phyloP scores from a whole-genome alignment of 2,888 invertebrate species.

The Coenonympha glycerion region DNA sequence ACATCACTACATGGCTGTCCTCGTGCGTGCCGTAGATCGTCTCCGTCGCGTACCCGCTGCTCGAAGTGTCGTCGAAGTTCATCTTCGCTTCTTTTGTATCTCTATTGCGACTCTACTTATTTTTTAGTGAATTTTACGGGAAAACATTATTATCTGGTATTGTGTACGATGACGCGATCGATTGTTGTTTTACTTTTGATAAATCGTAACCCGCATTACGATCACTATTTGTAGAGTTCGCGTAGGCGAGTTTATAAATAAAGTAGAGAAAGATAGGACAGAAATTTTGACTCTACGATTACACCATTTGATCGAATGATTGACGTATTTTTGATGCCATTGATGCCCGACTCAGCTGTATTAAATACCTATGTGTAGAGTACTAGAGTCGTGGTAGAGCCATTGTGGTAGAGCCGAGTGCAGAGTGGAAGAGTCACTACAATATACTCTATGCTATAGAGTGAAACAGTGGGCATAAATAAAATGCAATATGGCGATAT shows the following conservation, averaged over 20 bases:
- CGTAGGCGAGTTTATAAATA: constrained; percentile 34
- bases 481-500: too few species aligned
- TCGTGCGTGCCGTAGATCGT: constrained; percentile 96
- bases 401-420: too few species aligned
- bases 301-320: constrained; percentile 56
- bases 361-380: too few species aligned
- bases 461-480: too few species aligned
- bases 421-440: too few species aligned
- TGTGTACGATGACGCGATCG: constrained; percentile 54
- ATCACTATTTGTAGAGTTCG: constrained; percentile 24
- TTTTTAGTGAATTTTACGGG: constrained; percentile 60
- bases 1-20: constrained; percentile 97
- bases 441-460: too few species aligned
- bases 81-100: constrained; percentile 47
- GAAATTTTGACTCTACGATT: constrained; percentile 39
- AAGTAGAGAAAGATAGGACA: constrained; percentile 34
- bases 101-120: constrained; percentile 48
- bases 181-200: constrained; percentile 37
- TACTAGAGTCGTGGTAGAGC: too few species aligned
- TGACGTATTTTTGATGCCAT: constrained; percentile 42
- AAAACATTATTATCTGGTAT: constrained; percentile 56
- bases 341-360: constrained; percentile 13
- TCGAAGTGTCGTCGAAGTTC: constrained; percentile 66
- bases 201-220: constrained; percentile 41
- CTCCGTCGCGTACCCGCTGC: constrained; percentile 79